Percentiles rank a stretch among this genome's conserved stretches.
phyloP scores from a whole-genome alignment of 2,113 vertebrate genomes.

The Stercorarius parasiticus region DNA sequence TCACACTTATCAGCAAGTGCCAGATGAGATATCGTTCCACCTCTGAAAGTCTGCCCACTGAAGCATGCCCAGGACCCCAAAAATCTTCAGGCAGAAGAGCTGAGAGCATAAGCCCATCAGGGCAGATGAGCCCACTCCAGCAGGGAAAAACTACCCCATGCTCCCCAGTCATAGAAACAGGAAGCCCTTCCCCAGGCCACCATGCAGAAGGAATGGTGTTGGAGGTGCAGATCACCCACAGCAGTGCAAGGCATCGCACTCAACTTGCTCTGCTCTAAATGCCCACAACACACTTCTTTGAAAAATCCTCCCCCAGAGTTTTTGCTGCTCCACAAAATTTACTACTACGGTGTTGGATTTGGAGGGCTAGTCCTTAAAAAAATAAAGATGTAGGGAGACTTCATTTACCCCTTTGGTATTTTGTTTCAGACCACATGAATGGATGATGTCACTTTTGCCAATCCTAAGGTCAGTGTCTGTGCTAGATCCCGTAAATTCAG shows the following conservation, averaged over 20 bases:
- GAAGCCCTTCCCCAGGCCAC: neutral
- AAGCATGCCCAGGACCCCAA: neutral
- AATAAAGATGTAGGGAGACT: neutral
- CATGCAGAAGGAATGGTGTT: neutral
- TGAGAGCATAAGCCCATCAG: neutral
- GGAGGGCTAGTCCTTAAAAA: neutral
- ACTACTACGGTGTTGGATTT: fast-evolving
- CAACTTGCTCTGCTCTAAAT: neutral
- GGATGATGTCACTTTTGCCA: neutral
- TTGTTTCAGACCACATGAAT: neutral
- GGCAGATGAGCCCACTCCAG: neutral
- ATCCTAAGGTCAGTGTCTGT: neutral
- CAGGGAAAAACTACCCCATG: neutral
- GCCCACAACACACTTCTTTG: neutral
- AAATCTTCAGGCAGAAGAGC: neutral
- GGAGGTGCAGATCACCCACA: neutral
- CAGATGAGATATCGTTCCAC: neutral
- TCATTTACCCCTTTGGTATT: neutral
- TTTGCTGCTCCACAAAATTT: neutral
- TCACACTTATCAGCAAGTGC: neutral
- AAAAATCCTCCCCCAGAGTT: neutral
- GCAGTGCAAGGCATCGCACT: neutral
- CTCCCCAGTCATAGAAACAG: neutral
- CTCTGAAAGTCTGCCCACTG: neutral
- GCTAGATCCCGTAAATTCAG: neutral